Evolutionary conservation across 2,888 invertebrate genomes (phyloP).

Genomic region (Drosophila melanocephala): DNA sequence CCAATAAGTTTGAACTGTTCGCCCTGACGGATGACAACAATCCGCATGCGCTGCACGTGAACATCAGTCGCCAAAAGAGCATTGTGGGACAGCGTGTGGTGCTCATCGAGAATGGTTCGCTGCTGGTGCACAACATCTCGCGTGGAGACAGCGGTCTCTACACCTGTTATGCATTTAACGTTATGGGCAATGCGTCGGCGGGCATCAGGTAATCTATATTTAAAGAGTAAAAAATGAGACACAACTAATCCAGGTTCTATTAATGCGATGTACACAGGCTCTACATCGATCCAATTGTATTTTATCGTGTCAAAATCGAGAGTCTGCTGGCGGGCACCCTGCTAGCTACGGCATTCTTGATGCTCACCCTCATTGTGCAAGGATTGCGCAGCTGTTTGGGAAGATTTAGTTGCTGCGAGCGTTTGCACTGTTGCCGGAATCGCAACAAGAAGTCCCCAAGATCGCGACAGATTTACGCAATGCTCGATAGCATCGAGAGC

Average conservation of each 20-base stretch:
- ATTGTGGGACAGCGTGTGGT: conserved; percentile 75
- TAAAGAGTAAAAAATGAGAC: not conserved
- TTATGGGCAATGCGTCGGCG: conserved; percentile 91
- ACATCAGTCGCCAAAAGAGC: conserved; percentile 66
- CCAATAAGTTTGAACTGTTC: conserved; percentile 81
- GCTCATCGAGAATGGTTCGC: conserved; percentile 91
- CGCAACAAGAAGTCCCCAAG: conserved; percentile 91
- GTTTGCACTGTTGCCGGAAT: conserved; percentile 89
- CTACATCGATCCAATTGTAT: conserved; percentile 94
- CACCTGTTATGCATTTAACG: conserved; percentile 94
- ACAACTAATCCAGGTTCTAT: not conserved
- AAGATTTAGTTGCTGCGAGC: conserved; percentile 87
- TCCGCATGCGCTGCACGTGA: conserved; percentile 56
- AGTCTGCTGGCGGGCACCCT: conserved; percentile 93
- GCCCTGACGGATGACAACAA: conserved; percentile 79
- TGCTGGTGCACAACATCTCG: conserved; percentile 90
- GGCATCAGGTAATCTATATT: conserved; percentile 87
- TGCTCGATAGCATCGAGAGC: conserved; percentile 95
- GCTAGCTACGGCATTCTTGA: conserved; percentile 92
- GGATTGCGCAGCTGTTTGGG: conserved; percentile 87
- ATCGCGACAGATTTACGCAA: conserved; percentile 93
- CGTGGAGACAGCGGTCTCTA: conserved; percentile 94
- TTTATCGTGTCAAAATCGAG: conserved; percentile 93
- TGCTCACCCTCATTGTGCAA: conserved; percentile 92
- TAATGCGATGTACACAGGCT: conserved; percentile 85